phyloP scores from a whole-genome alignment of 1,140 invertebrate species.

The Tetranychus urticae region DNA sequence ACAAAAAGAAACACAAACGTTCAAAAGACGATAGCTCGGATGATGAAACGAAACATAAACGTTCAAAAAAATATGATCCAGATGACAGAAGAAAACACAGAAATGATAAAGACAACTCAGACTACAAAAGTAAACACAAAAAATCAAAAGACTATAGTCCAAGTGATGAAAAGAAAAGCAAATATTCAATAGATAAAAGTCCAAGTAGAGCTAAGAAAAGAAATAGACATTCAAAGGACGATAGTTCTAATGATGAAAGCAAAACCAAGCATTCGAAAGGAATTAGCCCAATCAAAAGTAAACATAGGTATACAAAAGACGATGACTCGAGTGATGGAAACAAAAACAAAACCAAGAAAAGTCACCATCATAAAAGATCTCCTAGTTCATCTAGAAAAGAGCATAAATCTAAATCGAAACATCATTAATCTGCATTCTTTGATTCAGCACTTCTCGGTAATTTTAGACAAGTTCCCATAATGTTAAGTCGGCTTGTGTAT shows the following conservation, averaged over 20 bases:
- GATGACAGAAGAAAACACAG: not conserved
- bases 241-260: not conserved
- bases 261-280: not conserved
- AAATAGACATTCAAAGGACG: not conserved
- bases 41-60: not conserved
- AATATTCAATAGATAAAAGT: too few species aligned
- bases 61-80: not conserved
- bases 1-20: not conserved
- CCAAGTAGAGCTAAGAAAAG: not conserved
- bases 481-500: too few species aligned
- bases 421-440: too few species aligned
- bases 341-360: too few species aligned
- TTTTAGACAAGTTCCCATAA: too few species aligned
- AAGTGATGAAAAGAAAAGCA: too few species aligned
- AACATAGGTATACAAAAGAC: not conserved
- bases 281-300: not conserved
- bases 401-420: too few species aligned
- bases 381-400: too few species aligned
- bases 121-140: not conserved
- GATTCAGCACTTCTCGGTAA: too few species aligned
- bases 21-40: not conserved
- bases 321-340: too few species aligned
- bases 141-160: too few species aligned
- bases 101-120: not conserved
- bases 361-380: too few species aligned